Percentiles rank a stretch among this genome's conserved stretches.
Conservation (phyloP, 35 echinoderm and acorn worm species). For the Eucidaris tribuloides region DNA sequence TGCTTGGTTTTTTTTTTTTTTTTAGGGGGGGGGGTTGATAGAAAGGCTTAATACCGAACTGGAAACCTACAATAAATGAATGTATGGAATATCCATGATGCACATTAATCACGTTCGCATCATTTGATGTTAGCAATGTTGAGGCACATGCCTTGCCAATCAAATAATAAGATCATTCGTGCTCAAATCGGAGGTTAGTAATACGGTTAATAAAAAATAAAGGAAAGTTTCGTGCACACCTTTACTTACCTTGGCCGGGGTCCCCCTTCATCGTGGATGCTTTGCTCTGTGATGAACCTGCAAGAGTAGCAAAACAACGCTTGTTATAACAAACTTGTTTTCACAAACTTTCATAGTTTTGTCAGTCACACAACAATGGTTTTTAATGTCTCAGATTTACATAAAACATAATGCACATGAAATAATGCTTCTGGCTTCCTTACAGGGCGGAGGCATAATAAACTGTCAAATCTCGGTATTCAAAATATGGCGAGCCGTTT, state of each 20-base stretch:
- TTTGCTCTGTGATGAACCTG: conserved; percentile 24
- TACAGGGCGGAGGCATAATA: too few relatives aligned
- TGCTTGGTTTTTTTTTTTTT: too few relatives aligned
- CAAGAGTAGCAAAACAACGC: not conserved
- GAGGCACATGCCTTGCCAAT: too few relatives aligned
- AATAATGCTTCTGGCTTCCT: not conserved
- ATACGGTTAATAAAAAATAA: not conserved
- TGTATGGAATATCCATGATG: too few relatives aligned
- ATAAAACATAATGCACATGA: too few relatives aligned
- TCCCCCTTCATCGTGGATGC: conserved; percentile 13
- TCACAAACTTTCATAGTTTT: not conserved
- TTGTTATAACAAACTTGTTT: not conserved
- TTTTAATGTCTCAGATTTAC: not conserved
- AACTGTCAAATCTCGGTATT: too few relatives aligned
- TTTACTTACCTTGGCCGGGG: conserved; percentile 20
- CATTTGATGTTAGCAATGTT: too few relatives aligned
- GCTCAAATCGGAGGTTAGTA: not conserved
- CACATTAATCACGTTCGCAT: too few relatives aligned
- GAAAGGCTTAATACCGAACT: not conserved
- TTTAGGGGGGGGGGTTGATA: not conserved
- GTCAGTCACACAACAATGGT: not conserved
- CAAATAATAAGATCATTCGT: too few relatives aligned
- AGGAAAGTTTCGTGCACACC: conserved; percentile 33
- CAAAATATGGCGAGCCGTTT: too few relatives aligned
- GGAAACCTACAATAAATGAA: not conserved